These are phyloP conservation scores for Drosophila kambysellisi DNA, from an alignment of 2,888 invertebrate genomes.

Conservation along the genomic window DNA sequence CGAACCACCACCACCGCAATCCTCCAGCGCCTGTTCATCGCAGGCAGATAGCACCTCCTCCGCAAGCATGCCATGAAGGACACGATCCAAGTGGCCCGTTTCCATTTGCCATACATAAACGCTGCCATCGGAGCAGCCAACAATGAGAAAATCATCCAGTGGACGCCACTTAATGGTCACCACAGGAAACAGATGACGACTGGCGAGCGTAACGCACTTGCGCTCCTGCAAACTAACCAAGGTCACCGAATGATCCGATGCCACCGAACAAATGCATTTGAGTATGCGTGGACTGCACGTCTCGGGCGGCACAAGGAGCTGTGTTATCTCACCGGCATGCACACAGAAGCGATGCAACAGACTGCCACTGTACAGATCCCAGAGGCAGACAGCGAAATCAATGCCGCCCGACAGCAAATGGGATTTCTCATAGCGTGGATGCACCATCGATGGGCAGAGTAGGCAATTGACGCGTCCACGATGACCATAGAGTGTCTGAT, in stretches of 20 bases:
- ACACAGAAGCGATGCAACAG: constrained; percentile 97
- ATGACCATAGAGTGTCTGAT: constrained; percentile 95
- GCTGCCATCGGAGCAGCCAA: constrained; percentile 98
- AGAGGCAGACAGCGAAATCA: constrained; percentile 97
- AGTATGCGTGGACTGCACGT: constrained; percentile 95
- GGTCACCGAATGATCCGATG: constrained; percentile 98
- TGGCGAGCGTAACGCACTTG: constrained; percentile 97
- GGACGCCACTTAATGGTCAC: constrained; percentile 98
- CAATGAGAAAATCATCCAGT: constrained; percentile 98
- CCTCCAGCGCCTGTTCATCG: constrained; percentile 91
- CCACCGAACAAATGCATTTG: constrained; percentile 98
- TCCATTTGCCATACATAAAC: constrained; percentile 99
- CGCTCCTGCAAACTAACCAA: constrained; percentile 94
- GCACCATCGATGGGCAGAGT: constrained; percentile 96
- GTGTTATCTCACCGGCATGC: constrained; percentile 98
- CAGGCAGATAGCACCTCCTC: constrained; percentile 98
- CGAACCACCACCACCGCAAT: constrained; percentile 70
- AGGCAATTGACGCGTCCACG: constrained; percentile 97
- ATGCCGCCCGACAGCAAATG: constrained; percentile 98
- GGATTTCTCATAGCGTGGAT: constrained; percentile 93
- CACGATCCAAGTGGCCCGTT: constrained; percentile 98
- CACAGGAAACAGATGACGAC: constrained; percentile 96
- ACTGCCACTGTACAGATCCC: constrained; percentile 96
- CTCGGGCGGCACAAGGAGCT: constrained; percentile 96
- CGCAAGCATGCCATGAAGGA: constrained; percentile 97